These are phyloP conservation scores for Decapterus maruadsi DNA, from an alignment of 2,797 vertebrate genomes.

Conservation along the genomic window DNA sequence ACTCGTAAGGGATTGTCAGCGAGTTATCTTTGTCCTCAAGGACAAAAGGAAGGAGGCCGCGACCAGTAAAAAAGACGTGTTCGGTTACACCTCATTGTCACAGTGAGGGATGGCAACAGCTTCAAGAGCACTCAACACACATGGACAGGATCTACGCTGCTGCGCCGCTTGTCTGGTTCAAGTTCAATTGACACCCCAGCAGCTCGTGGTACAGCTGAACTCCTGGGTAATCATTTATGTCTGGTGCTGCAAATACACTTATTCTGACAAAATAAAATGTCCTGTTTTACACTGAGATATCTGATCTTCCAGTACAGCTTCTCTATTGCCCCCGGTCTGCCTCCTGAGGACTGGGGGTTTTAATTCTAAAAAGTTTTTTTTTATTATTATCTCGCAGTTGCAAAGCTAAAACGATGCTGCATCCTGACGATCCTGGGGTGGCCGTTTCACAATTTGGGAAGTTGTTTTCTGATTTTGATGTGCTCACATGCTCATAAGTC, in stretches of 20 bases:
- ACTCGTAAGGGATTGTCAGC: background rate
- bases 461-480: no score
- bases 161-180: background rate
- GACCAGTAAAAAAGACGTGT: background rate
- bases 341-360: no score
- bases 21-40: constrained; percentile 34
- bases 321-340: no score
- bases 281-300: no score
- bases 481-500: no score
- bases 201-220: background rate
- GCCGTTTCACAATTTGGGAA: no score
- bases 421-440: no score
- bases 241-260: background rate
- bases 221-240: background rate
- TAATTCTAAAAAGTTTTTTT: no score
- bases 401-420: no score
- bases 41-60: constrained; percentile 2
- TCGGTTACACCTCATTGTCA: constrained; percentile 1
- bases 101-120: background rate
- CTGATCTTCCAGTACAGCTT: no score
- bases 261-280: no score
- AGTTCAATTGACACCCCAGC: background rate
- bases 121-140: background rate
- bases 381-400: no score
- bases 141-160: background rate